Percentiles rank a stretch among this genome's conserved stretches.
Conservation (phyloP, 2,888 invertebrate species). For the Zaprionus lineosus region DNA sequence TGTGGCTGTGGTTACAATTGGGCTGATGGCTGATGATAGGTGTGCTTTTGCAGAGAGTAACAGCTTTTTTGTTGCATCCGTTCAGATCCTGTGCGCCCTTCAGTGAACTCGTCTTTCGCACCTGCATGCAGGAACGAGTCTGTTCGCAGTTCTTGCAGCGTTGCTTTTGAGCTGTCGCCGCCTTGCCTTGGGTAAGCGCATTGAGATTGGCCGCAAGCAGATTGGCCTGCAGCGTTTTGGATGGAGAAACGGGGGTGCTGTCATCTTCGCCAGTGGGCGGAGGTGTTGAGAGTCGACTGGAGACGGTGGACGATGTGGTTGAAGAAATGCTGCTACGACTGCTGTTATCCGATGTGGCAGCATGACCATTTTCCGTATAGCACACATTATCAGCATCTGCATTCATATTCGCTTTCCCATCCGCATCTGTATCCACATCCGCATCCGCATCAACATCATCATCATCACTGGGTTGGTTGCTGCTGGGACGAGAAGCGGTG, state of each 20-base stretch:
- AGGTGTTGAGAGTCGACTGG: constrained; percentile 79
- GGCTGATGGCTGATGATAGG: constrained; percentile 65
- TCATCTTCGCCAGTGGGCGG: constrained; percentile 81
- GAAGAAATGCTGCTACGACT: constrained; percentile 31
- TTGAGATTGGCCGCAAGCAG: constrained; percentile 73
- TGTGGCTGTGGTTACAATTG: constrained; percentile 25
- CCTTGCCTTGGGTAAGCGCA: constrained; percentile 56
- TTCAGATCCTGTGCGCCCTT: constrained; percentile 72
- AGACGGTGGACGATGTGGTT: constrained; percentile 62
- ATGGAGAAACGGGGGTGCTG: constrained; percentile 76
- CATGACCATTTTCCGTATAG: constrained; percentile 57
- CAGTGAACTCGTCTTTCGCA: constrained; percentile 79
- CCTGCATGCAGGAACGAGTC: constrained; percentile 54
- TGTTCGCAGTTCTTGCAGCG: constrained; percentile 76
- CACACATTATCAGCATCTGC: constrained; percentile 20
- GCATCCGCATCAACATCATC: constrained; percentile 20
- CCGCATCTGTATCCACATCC: constrained; percentile 11
- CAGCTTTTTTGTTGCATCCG: constrained; percentile 41
- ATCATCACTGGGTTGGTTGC: constrained; percentile 59
- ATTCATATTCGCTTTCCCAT: constrained; percentile 51
- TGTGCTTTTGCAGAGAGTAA: constrained; percentile 76
- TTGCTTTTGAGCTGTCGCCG: constrained; percentile 35
- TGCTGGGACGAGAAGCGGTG: constrained; percentile 72
- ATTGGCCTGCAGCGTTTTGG: constrained; percentile 65
- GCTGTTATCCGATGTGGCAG: constrained; percentile 46